A percentile compares a stretch with the other conserved stretches of the same genome.
Conservation (phyloP, 1,140 invertebrate species). For the Metaphire vulgaris region DNA sequence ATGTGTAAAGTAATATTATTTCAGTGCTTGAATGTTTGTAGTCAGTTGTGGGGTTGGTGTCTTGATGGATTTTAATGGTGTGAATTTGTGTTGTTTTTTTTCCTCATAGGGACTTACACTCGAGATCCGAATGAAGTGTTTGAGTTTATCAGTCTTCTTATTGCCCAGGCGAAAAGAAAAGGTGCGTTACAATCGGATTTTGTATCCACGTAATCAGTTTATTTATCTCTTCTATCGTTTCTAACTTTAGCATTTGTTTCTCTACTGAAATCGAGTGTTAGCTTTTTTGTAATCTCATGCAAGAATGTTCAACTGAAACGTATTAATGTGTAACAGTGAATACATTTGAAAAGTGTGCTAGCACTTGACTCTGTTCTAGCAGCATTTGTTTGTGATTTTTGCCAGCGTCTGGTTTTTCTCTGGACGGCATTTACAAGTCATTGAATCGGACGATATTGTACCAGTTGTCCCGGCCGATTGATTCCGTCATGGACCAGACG, state of each 20-base stretch:
- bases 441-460: slow-evolving; percentile 89
- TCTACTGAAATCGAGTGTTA: slow-evolving; percentile 61
- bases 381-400: too few relatives aligned
- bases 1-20: too few relatives aligned
- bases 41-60: too few relatives aligned
- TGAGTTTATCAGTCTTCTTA: slow-evolving; percentile 87
- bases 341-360: too few relatives aligned
- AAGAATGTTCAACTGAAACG: too few relatives aligned
- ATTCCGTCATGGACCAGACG: slow-evolving; percentile 74
- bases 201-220: background rate
- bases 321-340: too few relatives aligned
- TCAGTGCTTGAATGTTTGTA: too few relatives aligned
- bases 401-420: slow-evolving; percentile 50
- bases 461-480: slow-evolving; percentile 80
- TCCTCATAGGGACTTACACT: slow-evolving; percentile 44
- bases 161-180: slow-evolving; percentile 57
- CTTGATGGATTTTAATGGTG: too few relatives aligned
- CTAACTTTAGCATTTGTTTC: slow-evolving; percentile 42
- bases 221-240: background rate
- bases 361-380: too few relatives aligned
- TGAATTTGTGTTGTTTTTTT: too few relatives aligned
- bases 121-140: slow-evolving; percentile 88
- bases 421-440: slow-evolving; percentile 81
- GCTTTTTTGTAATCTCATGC: too few relatives aligned
- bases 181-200: slow-evolving; percentile 35